Conservation (phyloP, 2,888 invertebrate species). For the Eupithecia tripunctaria region DNA sequence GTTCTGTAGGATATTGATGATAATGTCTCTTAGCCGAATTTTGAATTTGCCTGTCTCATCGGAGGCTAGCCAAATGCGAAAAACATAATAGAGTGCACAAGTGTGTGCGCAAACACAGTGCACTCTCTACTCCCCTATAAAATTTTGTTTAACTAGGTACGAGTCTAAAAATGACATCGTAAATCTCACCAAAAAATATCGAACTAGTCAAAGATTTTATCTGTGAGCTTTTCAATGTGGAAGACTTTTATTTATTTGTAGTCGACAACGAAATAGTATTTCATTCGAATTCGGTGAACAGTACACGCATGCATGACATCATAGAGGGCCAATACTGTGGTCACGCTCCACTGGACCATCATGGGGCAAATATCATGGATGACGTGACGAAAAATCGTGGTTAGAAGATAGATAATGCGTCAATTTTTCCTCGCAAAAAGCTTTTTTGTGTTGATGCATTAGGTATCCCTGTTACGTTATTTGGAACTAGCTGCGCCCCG, state of each 20-base stretch:
- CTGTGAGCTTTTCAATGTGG: not conserved
- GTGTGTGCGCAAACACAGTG: too few species aligned
- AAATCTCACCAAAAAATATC: not conserved
- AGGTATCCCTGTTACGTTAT: not conserved
- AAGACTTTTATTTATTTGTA: conserved; percentile 3
- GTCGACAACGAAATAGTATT: conserved; percentile 10
- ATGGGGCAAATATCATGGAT: conserved; percentile 17
- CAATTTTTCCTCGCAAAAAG: not conserved
- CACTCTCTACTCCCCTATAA: too few species aligned
- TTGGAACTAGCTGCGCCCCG: too few species aligned
- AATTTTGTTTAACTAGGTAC: too few species aligned
- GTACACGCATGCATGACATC: conserved; percentile 5
- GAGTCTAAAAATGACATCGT: not conserved
- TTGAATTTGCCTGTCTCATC: too few species aligned
- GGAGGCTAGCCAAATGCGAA: too few species aligned
- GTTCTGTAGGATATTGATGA: not conserved
- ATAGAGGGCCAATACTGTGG: conserved; percentile 12
- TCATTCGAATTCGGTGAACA: conserved; percentile 1
- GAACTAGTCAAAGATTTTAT: not conserved
- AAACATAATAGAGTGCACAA: too few species aligned
- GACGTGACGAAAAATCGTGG: not conserved
- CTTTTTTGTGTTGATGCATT: not conserved
- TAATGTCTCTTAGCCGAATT: too few species aligned
- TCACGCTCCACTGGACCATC: conserved; percentile 19
- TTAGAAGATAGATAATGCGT: not conserved